These are phyloP conservation scores for Charanyca ferruginea DNA, from an alignment of 2,888 invertebrate genomes.

Conservation along the genomic window DNA sequence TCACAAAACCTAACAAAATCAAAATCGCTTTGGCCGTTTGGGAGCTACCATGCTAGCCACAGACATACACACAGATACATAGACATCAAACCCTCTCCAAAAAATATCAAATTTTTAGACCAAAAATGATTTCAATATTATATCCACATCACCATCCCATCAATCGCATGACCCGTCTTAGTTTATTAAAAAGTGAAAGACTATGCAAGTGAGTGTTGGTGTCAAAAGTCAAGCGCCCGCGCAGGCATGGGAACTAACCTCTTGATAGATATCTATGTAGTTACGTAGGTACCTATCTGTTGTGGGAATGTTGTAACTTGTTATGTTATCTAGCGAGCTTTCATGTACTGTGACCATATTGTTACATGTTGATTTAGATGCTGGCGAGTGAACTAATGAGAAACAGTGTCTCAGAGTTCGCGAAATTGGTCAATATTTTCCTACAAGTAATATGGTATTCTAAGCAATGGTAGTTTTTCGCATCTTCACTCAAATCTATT, in stretches of 20 bases:
- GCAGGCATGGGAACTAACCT: conserved; percentile 56
- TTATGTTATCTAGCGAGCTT: conserved; percentile 23
- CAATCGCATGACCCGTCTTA: conserved; percentile 15
- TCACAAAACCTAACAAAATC: no score
- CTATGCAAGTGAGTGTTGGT: conserved; percentile 27
- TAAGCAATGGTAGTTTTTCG: no score
- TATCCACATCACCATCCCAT: background rate
- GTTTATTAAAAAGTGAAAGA: conserved; percentile 59
- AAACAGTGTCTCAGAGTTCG: background rate
- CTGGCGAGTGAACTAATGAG: background rate
- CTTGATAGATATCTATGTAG: conserved; percentile 51
- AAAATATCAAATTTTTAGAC: background rate
- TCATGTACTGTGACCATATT: background rate
- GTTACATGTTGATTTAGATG: background rate
- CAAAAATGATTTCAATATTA: background rate
- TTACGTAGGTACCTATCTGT: conserved; percentile 10
- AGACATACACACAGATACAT: no score
- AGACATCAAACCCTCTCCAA: no score
- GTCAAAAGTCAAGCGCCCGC: conserved; percentile 64
- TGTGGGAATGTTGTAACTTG: conserved; percentile 52
- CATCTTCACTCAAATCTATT: no score
- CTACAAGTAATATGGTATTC: no score
- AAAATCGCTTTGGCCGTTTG: no score
- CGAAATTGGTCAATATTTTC: background rate
- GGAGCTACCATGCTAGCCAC: no score